Evolutionary conservation across 1,140 invertebrate species (phyloP).

Genomic region (Listronotus oregonensis): DNA sequence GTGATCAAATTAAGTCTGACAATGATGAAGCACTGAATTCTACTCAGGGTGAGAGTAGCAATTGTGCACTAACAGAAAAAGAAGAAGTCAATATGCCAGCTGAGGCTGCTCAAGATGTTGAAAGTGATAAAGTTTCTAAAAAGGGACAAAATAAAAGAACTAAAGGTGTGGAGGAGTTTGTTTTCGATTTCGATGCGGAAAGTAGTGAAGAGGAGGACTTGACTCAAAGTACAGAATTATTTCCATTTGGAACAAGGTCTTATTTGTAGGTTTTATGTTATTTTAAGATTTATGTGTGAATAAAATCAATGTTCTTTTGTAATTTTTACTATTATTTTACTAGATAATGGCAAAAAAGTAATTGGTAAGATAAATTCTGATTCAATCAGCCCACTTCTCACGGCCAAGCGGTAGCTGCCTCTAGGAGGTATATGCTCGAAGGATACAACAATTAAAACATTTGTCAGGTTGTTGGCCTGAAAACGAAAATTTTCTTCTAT

Average conservation of each 20-base stretch:
- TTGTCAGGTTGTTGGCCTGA: no score
- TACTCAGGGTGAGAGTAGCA: not conserved
- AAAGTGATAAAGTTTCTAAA: slow-evolving; percentile 3
- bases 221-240: slow-evolving; percentile 23
- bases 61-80: not conserved
- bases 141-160: not conserved
- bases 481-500: no score
- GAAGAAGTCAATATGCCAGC: not conserved
- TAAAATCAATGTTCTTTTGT: no score
- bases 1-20: not conserved
- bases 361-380: no score
- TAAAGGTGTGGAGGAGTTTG: slow-evolving; percentile 1
- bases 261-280: slow-evolving; percentile 24
- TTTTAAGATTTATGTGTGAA: not conserved
- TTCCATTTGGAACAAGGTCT: slow-evolving; percentile 33
- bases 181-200: not conserved
- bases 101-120: no score
- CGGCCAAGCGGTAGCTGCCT: no score
- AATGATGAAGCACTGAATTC: not conserved
- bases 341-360: no score
- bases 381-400: no score
- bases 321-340: no score
- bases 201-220: slow-evolving; percentile 15
- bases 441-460: no score
- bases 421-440: no score